Conservation (phyloP, 2,888 invertebrate species). For the Acheta domesticus region DNA sequence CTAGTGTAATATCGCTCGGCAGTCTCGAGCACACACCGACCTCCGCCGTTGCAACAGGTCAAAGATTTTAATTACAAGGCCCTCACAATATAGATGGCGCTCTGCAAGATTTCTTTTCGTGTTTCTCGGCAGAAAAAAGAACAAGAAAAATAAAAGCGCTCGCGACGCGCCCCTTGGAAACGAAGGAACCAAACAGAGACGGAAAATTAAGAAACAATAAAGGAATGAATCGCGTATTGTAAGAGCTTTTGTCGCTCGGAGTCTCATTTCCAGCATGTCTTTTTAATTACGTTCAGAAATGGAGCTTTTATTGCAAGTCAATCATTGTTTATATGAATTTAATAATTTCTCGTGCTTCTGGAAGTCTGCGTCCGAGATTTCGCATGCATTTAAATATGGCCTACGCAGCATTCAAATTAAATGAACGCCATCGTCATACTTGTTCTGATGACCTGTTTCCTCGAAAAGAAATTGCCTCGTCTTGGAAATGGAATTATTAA, state of each 20-base stretch:
- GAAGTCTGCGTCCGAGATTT: background rate
- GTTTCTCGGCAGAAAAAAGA: conserved; percentile 18
- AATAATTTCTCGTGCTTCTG: background rate
- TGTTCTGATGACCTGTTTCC: background rate
- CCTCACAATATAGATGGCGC: background rate
- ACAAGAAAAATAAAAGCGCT: conserved; percentile 1
- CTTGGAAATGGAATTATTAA: conserved; percentile 18
- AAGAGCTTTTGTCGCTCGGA: background rate
- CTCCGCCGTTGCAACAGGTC: background rate
- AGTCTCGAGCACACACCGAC: background rate
- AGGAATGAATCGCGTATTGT: conserved; percentile 18
- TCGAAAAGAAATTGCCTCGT: conserved; percentile 1
- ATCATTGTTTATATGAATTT: conserved; percentile 18
- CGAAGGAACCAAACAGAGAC: conserved; percentile 8
- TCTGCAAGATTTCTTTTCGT: background rate
- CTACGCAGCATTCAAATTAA: background rate
- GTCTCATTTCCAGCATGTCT: background rate
- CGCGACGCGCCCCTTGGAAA: background rate
- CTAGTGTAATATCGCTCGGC: background rate
- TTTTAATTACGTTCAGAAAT: conserved; percentile 7
- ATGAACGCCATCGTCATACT: background rate
- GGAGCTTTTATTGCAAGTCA: conserved; percentile 18
- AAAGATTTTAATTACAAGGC: conserved; percentile 8
- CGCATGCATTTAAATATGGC: conserved; percentile 18
- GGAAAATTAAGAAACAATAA: conserved; percentile 18